A percentile compares a stretch with the other conserved stretches of the same genome.
Evolutionary conservation across 1,140 invertebrate genomes (phyloP).

Genomic region (Ruditapes philippinarum): DNA sequence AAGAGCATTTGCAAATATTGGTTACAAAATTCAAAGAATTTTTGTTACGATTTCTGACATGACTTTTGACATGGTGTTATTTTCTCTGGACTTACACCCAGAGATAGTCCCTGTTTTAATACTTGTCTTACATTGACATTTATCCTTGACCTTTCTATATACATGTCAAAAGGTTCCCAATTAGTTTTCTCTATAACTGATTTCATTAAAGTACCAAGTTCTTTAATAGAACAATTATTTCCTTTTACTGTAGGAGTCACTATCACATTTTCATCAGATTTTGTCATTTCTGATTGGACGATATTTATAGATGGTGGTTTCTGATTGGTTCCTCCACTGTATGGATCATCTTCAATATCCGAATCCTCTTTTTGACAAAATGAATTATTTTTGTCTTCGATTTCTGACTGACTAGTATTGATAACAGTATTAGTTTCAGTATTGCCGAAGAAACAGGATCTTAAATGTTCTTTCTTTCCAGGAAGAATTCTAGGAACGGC

Average conservation of each 20-base stretch:
- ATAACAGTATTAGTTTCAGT: background rate
- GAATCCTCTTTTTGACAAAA: background rate
- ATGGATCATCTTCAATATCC: slow-evolving; percentile 22
- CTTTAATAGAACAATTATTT: slow-evolving; percentile 29
- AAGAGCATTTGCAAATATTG: too few species aligned
- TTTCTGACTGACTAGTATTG: background rate
- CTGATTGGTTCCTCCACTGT: slow-evolving; percentile 29
- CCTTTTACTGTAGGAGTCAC: slow-evolving; percentile 47
- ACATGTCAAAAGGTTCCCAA: slow-evolving; percentile 73
- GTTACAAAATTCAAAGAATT: too few species aligned
- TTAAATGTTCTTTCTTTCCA: slow-evolving; percentile 27
- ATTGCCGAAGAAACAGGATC: slow-evolving; percentile 42
- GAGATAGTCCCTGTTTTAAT: slow-evolving; percentile 62
- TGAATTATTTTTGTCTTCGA: background rate
- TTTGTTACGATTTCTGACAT: background rate
- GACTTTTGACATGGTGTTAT: slow-evolving; percentile 49
- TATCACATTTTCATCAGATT: slow-evolving; percentile 30
- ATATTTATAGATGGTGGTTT: slow-evolving; percentile 44
- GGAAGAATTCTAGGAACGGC: slow-evolving; percentile 83
- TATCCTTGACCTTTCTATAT: slow-evolving; percentile 77
- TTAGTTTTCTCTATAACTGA: slow-evolving; percentile 32
- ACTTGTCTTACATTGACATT: slow-evolving; percentile 85
- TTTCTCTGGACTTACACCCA: background rate
- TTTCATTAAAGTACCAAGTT: slow-evolving; percentile 52
- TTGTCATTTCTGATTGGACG: background rate